phyloP scores from a whole-genome alignment of 2,888 invertebrate genomes.

The Xanthia togata region DNA sequence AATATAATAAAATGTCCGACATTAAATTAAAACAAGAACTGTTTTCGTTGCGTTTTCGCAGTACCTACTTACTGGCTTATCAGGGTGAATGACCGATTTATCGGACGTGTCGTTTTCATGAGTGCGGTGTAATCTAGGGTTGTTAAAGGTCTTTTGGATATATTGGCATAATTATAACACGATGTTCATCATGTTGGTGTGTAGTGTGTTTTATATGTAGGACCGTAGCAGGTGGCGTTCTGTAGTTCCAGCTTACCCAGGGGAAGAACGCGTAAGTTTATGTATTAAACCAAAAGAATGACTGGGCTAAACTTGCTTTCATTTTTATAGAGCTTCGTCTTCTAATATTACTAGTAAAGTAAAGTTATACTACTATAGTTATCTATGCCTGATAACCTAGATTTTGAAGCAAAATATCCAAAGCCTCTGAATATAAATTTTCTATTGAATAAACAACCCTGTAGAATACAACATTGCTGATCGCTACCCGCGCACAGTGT shows the following conservation, averaged over 20 bases:
- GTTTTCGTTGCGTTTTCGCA: conserved; percentile 40
- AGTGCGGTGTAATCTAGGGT: conserved; percentile 26
- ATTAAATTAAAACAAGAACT: conserved; percentile 46
- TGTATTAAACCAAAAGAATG: not conserved
- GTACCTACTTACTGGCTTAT: conserved; percentile 38
- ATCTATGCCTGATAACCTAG: no score
- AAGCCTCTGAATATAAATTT: not conserved
- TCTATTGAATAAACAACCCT: not conserved
- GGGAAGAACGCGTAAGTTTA: not conserved
- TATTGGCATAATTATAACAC: not conserved
- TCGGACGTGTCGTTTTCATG: conserved; percentile 14
- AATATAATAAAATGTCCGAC: conserved; percentile 22
- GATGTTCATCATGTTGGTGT: not conserved
- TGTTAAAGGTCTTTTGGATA: conserved; percentile 5
- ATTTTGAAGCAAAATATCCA: not conserved
- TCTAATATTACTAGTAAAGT: not conserved
- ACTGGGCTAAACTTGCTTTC: not conserved
- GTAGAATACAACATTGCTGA: not conserved
- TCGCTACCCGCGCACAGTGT: conserved; percentile 40
- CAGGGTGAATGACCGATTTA: conserved; percentile 51
- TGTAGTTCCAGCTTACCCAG: not conserved
- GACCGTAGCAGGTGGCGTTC: not conserved
- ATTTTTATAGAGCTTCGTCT: not conserved
- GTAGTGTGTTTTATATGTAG: not conserved
- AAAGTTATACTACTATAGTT: not conserved